These are phyloP conservation scores for Amphiprion clarkii DNA, from an alignment of 2,797 vertebrate species.

Conservation along the genomic window DNA sequence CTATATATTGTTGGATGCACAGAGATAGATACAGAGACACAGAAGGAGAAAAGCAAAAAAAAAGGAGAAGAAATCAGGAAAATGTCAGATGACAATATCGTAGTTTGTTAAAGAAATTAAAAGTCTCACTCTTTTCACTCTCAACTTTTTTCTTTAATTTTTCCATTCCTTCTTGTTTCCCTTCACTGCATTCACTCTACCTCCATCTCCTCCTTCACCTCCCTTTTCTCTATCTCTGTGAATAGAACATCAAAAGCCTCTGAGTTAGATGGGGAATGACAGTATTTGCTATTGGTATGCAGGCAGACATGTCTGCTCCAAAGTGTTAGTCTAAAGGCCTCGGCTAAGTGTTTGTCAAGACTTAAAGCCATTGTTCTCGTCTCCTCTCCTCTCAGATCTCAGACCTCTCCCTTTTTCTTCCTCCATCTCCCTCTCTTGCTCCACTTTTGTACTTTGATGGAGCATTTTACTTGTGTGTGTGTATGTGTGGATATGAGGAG, in stretches of 20 bases:
- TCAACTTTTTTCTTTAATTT: slow-evolving; percentile 1
- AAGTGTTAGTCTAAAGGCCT: slow-evolving; percentile 81
- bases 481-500: slow-evolving; percentile 22
- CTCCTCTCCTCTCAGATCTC: slow-evolving; percentile 75
- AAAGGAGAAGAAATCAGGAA: slow-evolving; percentile 5
- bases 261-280: slow-evolving; percentile 81
- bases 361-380: slow-evolving; percentile 82
- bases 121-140: slow-evolving; percentile 1
- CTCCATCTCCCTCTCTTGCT: slow-evolving; percentile 53
- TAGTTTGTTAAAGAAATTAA: slow-evolving; percentile 33
- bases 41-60: slow-evolving; percentile 1
- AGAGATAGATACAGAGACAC: neutral
- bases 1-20: slow-evolving; percentile 29
- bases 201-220: slow-evolving; percentile 63
- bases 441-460: slow-evolving; percentile 71
- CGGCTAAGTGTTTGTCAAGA: slow-evolving; percentile 83
- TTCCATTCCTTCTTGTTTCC: slow-evolving; percentile 34
- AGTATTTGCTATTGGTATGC: slow-evolving; percentile 82
- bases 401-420: slow-evolving; percentile 62
- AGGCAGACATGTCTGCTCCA: slow-evolving; percentile 77
- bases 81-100: slow-evolving; percentile 16
- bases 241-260: slow-evolving; percentile 82
- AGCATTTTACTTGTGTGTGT: slow-evolving; percentile 61
- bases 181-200: slow-evolving; percentile 41
- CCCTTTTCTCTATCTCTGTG: slow-evolving; percentile 72